These are phyloP conservation scores for Agelastica alni DNA, from an alignment of 2,888 invertebrate genomes.

Conservation along the genomic window DNA sequence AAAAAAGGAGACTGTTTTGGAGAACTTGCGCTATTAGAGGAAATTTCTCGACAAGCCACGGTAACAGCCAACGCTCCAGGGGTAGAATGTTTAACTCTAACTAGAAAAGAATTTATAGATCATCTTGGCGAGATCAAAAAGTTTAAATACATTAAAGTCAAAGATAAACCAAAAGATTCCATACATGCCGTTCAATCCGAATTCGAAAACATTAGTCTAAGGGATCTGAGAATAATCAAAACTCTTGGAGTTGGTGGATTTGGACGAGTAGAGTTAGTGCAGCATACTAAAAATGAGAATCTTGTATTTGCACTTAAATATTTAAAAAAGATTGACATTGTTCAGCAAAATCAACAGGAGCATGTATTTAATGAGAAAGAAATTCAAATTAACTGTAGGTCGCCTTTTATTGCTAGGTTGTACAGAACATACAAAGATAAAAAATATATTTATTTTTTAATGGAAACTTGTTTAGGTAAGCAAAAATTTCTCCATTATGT, in stretches of 20 bases:
- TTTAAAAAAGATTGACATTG: slow-evolving; percentile 86
- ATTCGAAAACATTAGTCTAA: slow-evolving; percentile 71
- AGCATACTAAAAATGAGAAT: slow-evolving; percentile 60
- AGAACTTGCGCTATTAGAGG: slow-evolving; percentile 82
- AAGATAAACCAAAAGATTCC: slow-evolving; percentile 28
- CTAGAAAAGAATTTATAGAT: slow-evolving; percentile 77
- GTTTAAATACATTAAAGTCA: slow-evolving; percentile 52
- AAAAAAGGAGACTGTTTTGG: slow-evolving; percentile 86
- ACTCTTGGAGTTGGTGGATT: slow-evolving; percentile 88
- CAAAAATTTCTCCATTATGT: too few relatives aligned
- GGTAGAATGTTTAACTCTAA: slow-evolving; percentile 85
- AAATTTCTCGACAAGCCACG: slow-evolving; percentile 85
- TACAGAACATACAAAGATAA: slow-evolving; percentile 87
- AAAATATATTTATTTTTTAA: slow-evolving; percentile 91
- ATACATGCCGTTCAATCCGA: slow-evolving; percentile 51
- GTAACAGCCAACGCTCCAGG: slow-evolving; percentile 85
- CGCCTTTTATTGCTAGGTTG: slow-evolving; percentile 75
- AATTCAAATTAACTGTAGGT: slow-evolving; percentile 79
- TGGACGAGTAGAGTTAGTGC: slow-evolving; percentile 50
- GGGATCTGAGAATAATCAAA: slow-evolving; percentile 78
- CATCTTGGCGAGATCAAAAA: slow-evolving; percentile 81
- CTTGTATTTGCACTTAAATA: slow-evolving; percentile 82
- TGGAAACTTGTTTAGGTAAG: slow-evolving; percentile 88
- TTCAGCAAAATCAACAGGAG: slow-evolving; percentile 85
- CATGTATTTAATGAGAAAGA: slow-evolving; percentile 88